These are phyloP conservation scores for Ctenosaura bakeri DNA, from an alignment of 2,797 vertebrate genomes.

Conservation along the genomic window DNA sequence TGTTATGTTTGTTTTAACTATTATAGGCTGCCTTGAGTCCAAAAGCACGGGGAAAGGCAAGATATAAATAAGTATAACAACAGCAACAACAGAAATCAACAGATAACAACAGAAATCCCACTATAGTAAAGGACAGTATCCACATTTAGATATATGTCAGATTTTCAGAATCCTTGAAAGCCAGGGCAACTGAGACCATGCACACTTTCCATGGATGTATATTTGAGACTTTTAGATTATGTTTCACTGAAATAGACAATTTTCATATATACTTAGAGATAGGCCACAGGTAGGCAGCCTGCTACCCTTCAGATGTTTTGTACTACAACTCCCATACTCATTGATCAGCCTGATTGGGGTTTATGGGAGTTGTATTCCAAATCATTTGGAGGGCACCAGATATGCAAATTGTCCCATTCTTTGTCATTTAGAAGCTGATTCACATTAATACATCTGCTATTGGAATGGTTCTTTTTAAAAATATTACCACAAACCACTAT, in stretches of 20 bases:
- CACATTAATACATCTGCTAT: background rate
- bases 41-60: too few relatives aligned
- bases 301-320: too few relatives aligned
- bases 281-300: background rate
- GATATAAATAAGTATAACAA: too few relatives aligned
- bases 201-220: background rate
- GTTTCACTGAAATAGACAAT: background rate
- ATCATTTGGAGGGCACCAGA: too few relatives aligned
- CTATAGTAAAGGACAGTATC: background rate
- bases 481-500: background rate
- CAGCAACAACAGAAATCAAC: background rate
- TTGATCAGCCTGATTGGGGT: too few relatives aligned
- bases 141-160: background rate
- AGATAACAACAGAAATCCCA: background rate
- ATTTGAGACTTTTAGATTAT: background rate
- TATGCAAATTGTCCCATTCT: slow-evolving; percentile 12
- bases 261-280: background rate
- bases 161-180: background rate
- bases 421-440: background rate
- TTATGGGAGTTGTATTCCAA: too few relatives aligned
- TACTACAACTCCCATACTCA: too few relatives aligned
- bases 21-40: too few relatives aligned
- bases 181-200: background rate
- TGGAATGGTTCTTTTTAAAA: slow-evolving; percentile 17
- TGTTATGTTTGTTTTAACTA: too few relatives aligned